Percentiles rank a stretch among this genome's conserved stretches.
Evolutionary conservation across 2,888 invertebrate genomes (phyloP).

Genomic region (Ormyrus labotus): DNA sequence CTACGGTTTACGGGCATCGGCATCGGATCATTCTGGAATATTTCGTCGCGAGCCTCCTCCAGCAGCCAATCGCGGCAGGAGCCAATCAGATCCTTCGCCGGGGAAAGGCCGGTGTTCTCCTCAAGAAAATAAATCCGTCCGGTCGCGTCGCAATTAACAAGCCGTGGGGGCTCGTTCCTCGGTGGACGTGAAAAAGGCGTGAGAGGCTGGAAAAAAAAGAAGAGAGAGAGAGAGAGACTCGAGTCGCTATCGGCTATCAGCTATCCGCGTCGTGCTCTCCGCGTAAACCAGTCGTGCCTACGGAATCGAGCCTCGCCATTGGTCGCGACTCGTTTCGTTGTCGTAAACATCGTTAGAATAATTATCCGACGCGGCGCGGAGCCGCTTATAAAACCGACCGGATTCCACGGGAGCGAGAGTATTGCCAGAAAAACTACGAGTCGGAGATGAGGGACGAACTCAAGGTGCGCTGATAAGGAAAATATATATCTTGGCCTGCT

Average conservation of each 20-base stretch:
- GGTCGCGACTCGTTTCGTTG: neutral
- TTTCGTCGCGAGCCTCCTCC: too few species aligned
- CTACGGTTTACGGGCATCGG: too few species aligned
- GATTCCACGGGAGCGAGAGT: conserved; percentile 20
- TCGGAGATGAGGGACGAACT: conserved; percentile 51
- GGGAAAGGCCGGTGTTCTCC: too few species aligned
- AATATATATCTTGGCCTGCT: neutral
- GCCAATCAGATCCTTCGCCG: too few species aligned
- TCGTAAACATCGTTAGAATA: conserved; percentile 52
- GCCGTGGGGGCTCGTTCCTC: conserved; percentile 23
- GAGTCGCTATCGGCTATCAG: conserved; percentile 19
- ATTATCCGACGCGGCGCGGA: conserved; percentile 6
- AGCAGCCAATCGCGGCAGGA: too few species aligned
- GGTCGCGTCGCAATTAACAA: neutral
- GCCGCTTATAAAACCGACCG: conserved; percentile 49
- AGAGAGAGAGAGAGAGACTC: conserved; percentile 3
- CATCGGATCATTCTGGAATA: too few species aligned
- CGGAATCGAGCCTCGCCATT: conserved; percentile 26
- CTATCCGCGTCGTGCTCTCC: conserved; percentile 33
- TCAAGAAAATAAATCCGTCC: too few species aligned
- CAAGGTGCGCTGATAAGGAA: conserved; percentile 41
- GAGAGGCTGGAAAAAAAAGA: neutral
- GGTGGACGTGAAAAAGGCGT: neutral
- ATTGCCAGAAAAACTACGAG: conserved; percentile 5
- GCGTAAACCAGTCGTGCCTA: conserved; percentile 50